Percentiles rank a stretch among this genome's conserved stretches.
phyloP scores from a whole-genome alignment of 2,797 vertebrate species.

The Varecia variegata region DNA sequence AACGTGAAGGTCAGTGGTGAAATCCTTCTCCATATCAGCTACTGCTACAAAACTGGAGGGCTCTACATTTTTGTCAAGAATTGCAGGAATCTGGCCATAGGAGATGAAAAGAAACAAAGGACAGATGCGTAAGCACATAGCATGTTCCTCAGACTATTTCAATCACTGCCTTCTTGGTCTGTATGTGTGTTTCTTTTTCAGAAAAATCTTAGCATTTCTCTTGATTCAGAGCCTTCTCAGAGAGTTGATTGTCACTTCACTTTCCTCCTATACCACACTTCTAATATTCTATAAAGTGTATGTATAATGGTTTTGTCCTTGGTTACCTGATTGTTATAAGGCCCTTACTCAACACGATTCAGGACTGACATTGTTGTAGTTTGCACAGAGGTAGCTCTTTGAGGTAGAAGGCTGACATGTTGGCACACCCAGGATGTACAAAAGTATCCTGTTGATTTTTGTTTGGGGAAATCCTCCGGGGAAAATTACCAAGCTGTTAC shows the following conservation, averaged over 20 bases:
- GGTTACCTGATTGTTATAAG: conserved; percentile 27
- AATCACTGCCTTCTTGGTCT: neutral
- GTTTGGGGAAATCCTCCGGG: conserved; percentile 14
- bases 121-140: conserved; percentile 92
- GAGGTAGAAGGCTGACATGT: neutral
- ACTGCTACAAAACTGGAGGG: conserved; percentile 97
- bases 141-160: neutral
- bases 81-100: conserved; percentile 95
- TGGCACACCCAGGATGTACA: neutral
- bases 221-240: conserved; percentile 17
- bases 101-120: conserved; percentile 94
- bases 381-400: neutral
- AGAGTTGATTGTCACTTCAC: neutral
- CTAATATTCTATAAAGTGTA: conserved; percentile 10
- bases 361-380: neutral
- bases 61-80: conserved; percentile 95
- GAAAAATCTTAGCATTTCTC: neutral
- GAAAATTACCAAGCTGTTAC: conserved; percentile 24
- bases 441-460: conserved; percentile 5
- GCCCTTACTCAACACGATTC: neutral
- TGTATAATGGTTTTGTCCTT: neutral
- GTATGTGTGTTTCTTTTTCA: conserved; percentile 8
- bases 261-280: neutral
- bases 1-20: conserved; percentile 95
- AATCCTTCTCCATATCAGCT: conserved; percentile 94